A percentile compares a stretch with the other conserved stretches of the same genome.
phyloP scores from a whole-genome alignment of 2,113 vertebrate genomes.

The Heterotis niloticus region DNA sequence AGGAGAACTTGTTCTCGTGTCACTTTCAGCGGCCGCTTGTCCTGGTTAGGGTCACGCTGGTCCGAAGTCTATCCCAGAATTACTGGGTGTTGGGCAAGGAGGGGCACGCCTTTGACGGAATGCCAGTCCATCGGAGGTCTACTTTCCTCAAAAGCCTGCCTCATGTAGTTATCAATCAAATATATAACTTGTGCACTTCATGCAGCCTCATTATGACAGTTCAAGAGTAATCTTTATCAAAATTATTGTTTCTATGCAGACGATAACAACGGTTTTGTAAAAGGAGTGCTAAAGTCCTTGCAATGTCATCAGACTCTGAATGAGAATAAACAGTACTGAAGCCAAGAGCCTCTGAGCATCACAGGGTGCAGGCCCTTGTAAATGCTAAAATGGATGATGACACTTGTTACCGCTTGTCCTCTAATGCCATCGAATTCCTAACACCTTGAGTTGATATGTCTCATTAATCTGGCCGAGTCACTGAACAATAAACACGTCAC shows the following conservation, averaged over 20 bases:
- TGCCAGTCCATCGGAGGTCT: no score
- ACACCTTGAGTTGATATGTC: slow-evolving; percentile 44
- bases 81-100: no score
- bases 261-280: slow-evolving; percentile 20
- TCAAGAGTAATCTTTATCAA: slow-evolving; percentile 51
- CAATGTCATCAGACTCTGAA: slow-evolving; percentile 27
- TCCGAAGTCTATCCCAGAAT: no score
- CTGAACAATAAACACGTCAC: slow-evolving; percentile 68
- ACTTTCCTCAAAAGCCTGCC: no score
- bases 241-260: slow-evolving; percentile 41
- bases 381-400: slow-evolving; percentile 44
- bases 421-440: slow-evolving; percentile 48
- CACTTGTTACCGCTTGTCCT: slow-evolving; percentile 54
- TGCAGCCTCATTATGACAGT: slow-evolving; percentile 39
- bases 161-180: no score
- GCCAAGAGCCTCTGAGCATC: slow-evolving; percentile 26
- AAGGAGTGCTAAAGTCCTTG: slow-evolving; percentile 38
- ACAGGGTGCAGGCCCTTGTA: slow-evolving; percentile 14
- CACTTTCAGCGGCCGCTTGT: no score
- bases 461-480: slow-evolving; percentile 61
- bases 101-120: no score
- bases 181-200: slow-evolving; percentile 29
- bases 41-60: no score
- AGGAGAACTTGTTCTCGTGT: no score
- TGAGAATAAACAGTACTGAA: slow-evolving; percentile 27